Evolutionary conservation across 2,888 invertebrate genomes (phyloP).

Genomic region (Drosophila formosana): DNA sequence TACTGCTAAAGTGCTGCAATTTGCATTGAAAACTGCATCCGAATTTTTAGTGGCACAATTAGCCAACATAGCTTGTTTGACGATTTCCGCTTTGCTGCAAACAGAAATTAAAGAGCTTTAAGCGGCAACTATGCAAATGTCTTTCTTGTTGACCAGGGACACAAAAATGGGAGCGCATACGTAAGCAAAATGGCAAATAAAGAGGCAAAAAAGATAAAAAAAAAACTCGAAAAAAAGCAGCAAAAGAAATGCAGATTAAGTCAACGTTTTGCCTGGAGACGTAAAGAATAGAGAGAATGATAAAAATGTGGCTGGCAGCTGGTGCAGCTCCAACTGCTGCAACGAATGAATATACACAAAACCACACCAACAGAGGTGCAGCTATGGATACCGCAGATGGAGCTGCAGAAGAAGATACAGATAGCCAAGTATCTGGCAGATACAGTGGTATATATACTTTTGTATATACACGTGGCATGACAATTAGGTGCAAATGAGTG

Average conservation of each 20-base stretch:
- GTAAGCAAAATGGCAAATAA: constrained; percentile 34
- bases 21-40: neutral
- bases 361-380: constrained; percentile 31
- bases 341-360: constrained; percentile 13
- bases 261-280: constrained; percentile 57
- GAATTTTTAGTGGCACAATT: constrained; percentile 12
- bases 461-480: constrained; percentile 63
- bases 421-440: neutral
- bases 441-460: constrained; percentile 8
- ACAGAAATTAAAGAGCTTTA: constrained; percentile 7
- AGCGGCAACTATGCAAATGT: constrained; percentile 60
- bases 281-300: constrained; percentile 23
- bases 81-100: constrained; percentile 6
- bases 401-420: constrained; percentile 6
- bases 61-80: constrained; percentile 2
- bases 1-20: neutral
- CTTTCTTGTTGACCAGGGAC: constrained; percentile 45
- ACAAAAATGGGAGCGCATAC: constrained; percentile 50
- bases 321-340: constrained; percentile 24
- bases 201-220: no score
- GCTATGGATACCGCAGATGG: neutral
- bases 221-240: constrained; percentile 5
- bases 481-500: constrained; percentile 80
- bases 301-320: constrained; percentile 60
- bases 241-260: constrained; percentile 73